A percentile compares a stretch with the other conserved stretches of the same genome.
Conservation (phyloP, 2,797 vertebrate species). For the Caiman crocodilus region DNA sequence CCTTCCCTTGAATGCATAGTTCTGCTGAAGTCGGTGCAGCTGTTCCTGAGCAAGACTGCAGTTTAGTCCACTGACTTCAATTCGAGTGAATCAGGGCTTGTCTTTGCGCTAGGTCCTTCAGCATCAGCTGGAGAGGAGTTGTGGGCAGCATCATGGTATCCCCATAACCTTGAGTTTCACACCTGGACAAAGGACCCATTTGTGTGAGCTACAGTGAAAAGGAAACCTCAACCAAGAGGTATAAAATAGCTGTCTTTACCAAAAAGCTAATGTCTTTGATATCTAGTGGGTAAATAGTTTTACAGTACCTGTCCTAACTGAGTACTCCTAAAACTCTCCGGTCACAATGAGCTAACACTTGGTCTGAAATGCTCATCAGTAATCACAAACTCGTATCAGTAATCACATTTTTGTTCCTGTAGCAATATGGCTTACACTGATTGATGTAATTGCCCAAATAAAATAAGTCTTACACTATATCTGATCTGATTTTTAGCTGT, state of each 20-base stretch:
- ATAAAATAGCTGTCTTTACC: not conserved
- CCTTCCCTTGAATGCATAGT: not conserved
- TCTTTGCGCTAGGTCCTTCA: not conserved
- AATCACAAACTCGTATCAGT: not conserved
- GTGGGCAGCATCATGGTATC: not conserved
- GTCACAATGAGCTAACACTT: too few relatives aligned
- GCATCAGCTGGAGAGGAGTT: not conserved
- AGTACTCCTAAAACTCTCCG: too few relatives aligned
- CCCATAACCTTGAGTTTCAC: not conserved
- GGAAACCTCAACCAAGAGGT: not conserved
- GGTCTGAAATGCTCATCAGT: not conserved
- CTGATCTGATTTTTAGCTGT: conserved; percentile 47
- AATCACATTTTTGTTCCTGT: not conserved
- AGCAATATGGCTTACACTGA: not conserved
- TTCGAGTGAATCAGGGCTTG: not conserved
- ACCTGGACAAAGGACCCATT: conserved; percentile 42
- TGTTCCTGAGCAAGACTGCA: too few relatives aligned
- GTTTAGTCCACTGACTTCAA: too few relatives aligned
- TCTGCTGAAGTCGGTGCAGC: not conserved
- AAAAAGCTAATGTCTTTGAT: not conserved
- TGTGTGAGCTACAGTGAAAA: not conserved
- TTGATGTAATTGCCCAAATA: conserved; percentile 23
- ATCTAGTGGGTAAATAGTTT: not conserved
- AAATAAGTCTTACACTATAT: conserved; percentile 46
- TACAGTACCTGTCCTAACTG: not conserved